Conservation (phyloP, 2,797 vertebrate genomes). For the Chloroceryle inda region DNA sequence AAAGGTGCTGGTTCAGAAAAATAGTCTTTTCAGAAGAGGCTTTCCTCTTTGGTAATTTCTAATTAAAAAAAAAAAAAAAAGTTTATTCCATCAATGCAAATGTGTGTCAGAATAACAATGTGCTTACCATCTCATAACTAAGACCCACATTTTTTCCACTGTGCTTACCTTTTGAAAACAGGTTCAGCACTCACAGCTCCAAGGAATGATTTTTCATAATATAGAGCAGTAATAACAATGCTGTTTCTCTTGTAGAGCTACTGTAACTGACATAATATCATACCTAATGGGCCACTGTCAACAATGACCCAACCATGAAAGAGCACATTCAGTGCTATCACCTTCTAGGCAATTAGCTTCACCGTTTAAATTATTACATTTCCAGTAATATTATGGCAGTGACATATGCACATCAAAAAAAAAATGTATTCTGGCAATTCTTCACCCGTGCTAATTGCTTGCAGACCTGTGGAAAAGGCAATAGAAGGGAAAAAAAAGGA, state of each 20-base stretch:
- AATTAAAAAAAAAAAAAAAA: background rate
- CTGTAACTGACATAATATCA: background rate
- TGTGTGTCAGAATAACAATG: background rate
- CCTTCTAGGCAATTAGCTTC: slow-evolving; percentile 55
- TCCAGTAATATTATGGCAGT: slow-evolving; percentile 37
- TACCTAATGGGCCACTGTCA: slow-evolving; percentile 17
- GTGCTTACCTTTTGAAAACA: background rate
- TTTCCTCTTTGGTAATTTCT: background rate
- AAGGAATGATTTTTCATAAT: background rate
- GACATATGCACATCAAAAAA: slow-evolving; percentile 12
- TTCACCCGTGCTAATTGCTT: slow-evolving; percentile 38
- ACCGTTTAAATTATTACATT: slow-evolving; percentile 14
- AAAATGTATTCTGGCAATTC: background rate
- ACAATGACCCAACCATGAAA: background rate
- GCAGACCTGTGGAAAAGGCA: slow-evolving; percentile 10
- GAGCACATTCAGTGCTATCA: background rate
- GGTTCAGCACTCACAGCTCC: background rate
- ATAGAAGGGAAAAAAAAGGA: background rate
- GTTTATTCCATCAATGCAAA: background rate
- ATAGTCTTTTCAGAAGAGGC: background rate
- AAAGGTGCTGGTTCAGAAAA: background rate
- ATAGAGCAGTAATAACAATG: background rate
- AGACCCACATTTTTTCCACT: background rate
- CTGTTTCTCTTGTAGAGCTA: background rate
- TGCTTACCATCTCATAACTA: background rate